A percentile compares a stretch with the other conserved stretches of the same genome.
Conservation (phyloP, 2,113 vertebrate genomes). For the Pseudorhombus dupliciocellatus region DNA sequence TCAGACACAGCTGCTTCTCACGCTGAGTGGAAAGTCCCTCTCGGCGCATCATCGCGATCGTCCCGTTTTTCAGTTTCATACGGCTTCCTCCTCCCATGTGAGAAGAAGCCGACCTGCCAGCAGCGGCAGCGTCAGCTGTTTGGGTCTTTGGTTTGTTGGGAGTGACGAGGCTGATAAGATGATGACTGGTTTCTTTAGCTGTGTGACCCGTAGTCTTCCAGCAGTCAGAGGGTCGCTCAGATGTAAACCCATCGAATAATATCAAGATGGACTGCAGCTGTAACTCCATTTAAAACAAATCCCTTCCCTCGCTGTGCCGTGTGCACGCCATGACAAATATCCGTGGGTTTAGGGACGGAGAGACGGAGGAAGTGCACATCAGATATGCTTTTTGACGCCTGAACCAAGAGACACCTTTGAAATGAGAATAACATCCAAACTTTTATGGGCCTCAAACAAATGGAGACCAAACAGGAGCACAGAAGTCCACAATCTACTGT, state of each 20-base stretch:
- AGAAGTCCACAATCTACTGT: constrained; percentile 13
- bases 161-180: constrained; percentile 33
- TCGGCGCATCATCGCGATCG: constrained; percentile 39
- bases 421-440: background rate
- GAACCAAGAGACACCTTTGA: background rate
- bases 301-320: background rate
- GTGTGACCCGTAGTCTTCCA: background rate
- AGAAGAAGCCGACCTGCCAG: constrained; percentile 21
- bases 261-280: background rate
- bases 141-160: constrained; percentile 17
- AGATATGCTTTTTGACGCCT: background rate
- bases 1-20: constrained; percentile 62
- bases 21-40: constrained; percentile 62
- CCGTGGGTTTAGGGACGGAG: constrained; percentile 1
- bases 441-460: background rate
- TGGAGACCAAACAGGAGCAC: background rate
- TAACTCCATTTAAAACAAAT: constrained; percentile 11
- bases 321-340: background rate
- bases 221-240: background rate
- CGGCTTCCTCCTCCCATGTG: constrained; percentile 24
- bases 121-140: constrained; percentile 23
- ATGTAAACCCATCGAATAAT: background rate
- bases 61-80: constrained; percentile 51
- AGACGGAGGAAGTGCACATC: constrained; percentile 8
- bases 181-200: background rate